phyloP scores from a whole-genome alignment of 1,140 invertebrate species.

The Oedothorax gibbosus region DNA sequence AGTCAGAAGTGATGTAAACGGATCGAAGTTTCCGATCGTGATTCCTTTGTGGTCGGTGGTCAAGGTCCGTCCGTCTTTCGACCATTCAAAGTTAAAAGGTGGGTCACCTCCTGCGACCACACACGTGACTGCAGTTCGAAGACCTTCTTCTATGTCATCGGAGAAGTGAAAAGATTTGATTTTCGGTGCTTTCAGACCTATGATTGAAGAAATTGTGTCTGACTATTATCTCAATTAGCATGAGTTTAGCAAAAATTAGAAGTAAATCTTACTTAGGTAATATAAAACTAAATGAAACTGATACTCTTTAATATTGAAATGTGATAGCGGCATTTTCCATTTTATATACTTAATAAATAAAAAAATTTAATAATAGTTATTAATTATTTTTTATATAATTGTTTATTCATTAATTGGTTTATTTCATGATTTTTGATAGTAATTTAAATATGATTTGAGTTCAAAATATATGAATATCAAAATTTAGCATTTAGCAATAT shows the following conservation, averaged over 20 bases:
- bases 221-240: neutral
- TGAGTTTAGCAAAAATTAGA: neutral
- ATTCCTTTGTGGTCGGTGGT: neutral
- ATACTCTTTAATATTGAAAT: neutral
- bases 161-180: slow-evolving; percentile 62
- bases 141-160: slow-evolving; percentile 73
- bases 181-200: slow-evolving; percentile 7
- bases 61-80: slow-evolving; percentile 47
- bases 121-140: slow-evolving; percentile 72
- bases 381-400: too few relatives aligned
- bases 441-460: too few relatives aligned
- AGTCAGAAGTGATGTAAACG: slow-evolving; percentile 66
- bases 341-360: too few relatives aligned
- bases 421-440: too few relatives aligned
- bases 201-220: neutral
- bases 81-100: slow-evolving; percentile 63
- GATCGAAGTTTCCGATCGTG: slow-evolving; percentile 49
- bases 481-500: too few relatives aligned
- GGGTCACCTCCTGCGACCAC: slow-evolving; percentile 59
- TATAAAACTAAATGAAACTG: neutral
- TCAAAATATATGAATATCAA: too few relatives aligned
- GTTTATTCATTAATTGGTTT: too few relatives aligned
- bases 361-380: too few relatives aligned
- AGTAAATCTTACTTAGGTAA: neutral
- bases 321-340: neutral